phyloP scores from a whole-genome alignment of 1,140 invertebrate species.

The Yoshiicerus persimilis region DNA sequence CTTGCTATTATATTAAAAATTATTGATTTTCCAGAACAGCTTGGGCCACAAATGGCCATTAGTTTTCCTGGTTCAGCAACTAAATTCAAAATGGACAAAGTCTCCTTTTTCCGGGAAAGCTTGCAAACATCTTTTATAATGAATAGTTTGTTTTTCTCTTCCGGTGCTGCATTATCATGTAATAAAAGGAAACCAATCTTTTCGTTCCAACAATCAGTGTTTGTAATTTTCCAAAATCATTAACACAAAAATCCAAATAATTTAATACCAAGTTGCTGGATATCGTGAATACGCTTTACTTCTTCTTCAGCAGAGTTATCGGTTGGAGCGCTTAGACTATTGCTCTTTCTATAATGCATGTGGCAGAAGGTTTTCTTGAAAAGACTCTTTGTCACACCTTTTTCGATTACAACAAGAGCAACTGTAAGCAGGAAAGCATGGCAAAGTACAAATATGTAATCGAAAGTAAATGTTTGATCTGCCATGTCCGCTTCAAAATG shows the following conservation, averaged over 20 bases:
- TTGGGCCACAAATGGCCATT: background rate
- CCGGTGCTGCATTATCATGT: background rate
- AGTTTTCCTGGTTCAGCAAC: background rate
- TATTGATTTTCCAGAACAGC: background rate
- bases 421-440: background rate
- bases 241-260: background rate
- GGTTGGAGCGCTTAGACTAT: background rate
- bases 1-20: slow-evolving; percentile 29
- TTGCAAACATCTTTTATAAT: background rate
- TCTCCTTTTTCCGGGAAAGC: background rate
- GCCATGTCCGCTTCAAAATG: background rate
- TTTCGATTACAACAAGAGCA: background rate
- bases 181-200: background rate
- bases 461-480: background rate
- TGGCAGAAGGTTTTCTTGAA: background rate
- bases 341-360: background rate
- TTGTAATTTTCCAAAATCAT: background rate
- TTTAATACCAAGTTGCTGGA: background rate
- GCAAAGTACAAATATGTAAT: background rate
- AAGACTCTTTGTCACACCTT: background rate
- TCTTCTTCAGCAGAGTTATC: background rate
- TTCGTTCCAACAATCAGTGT: too few relatives aligned
- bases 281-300: background rate
- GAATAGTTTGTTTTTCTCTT: background rate
- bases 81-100: background rate